Percentiles rank a stretch among this genome's conserved stretches.
phyloP scores from a whole-genome alignment of 2,888 invertebrate genomes.

The Caenorhabditis sp. region DNA sequence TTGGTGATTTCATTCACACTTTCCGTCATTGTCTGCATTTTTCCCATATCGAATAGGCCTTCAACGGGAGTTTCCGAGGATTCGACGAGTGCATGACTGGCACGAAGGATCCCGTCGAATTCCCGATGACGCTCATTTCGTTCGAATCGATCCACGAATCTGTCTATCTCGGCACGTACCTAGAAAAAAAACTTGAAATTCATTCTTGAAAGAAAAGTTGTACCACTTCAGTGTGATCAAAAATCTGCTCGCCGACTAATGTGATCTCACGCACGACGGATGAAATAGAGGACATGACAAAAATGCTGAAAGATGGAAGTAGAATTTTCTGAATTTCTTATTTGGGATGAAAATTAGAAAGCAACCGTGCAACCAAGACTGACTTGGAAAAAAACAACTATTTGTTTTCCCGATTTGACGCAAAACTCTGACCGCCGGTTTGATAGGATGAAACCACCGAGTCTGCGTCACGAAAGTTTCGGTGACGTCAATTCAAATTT shows the following conservation, averaged over 20 bases:
- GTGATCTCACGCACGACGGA: slow-evolving; percentile 68
- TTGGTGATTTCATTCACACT: slow-evolving; percentile 60
- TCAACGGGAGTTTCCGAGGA: slow-evolving; percentile 73
- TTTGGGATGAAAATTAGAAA: too few species aligned
- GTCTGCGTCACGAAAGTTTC: slow-evolving; percentile 5
- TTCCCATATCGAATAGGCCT: slow-evolving; percentile 68
- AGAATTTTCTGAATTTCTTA: too few species aligned
- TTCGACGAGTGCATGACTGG: slow-evolving; percentile 75
- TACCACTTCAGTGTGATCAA: slow-evolving; percentile 71
- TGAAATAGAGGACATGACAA: slow-evolving; percentile 57
- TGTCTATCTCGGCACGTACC: slow-evolving; percentile 66
- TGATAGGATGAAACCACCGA: slow-evolving; percentile 11
- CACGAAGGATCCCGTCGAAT: slow-evolving; percentile 74
- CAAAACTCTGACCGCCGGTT: background rate
- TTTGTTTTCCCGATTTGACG: slow-evolving; percentile 29
- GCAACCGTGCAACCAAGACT: background rate
- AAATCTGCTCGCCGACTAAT: slow-evolving; percentile 68
- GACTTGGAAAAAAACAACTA: background rate
- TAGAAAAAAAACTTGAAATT: slow-evolving; percentile 23
- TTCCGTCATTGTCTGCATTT: slow-evolving; percentile 65
- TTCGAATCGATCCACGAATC: slow-evolving; percentile 73
- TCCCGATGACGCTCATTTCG: slow-evolving; percentile 73
- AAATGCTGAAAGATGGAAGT: too few species aligned
- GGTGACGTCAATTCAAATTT: slow-evolving; percentile 60
- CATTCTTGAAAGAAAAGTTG: slow-evolving; percentile 20